These are phyloP conservation scores for Sterrhoptilus dennistouni DNA, from an alignment of 2,113 vertebrate species.

Conservation along the genomic window DNA sequence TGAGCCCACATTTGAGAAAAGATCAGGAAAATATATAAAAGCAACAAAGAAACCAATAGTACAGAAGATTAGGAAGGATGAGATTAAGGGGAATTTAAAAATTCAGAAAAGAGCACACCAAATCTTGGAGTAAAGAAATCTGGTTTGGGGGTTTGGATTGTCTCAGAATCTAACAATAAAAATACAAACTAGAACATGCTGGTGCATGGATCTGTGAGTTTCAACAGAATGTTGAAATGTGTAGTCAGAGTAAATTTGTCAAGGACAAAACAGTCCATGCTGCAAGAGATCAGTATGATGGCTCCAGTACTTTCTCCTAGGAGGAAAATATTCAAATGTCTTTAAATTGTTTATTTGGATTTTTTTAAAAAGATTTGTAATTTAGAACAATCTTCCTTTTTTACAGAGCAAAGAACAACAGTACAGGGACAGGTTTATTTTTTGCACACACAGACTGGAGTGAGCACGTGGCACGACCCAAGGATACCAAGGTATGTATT, in stretches of 20 bases:
- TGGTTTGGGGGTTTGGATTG: neutral
- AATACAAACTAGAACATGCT: neutral
- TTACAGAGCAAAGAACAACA: constrained; percentile 88
- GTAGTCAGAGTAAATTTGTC: neutral
- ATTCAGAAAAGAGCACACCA: neutral
- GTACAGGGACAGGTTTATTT: constrained; percentile 97
- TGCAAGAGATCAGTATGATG: neutral
- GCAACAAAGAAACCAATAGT: constrained; percentile 5
- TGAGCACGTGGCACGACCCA: constrained; percentile 97
- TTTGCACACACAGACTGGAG: constrained; percentile 95
- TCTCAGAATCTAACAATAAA: constrained; percentile 18
- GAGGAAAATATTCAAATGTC: neutral
- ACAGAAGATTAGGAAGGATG: constrained; percentile 21
- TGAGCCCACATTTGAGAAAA: constrained; percentile 22
- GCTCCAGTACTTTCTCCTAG: neutral
- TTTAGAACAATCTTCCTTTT: neutral
- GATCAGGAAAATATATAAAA: constrained; percentile 21
- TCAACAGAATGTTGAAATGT: neutral
- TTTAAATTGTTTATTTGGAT: neutral
- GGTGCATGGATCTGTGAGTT: neutral
- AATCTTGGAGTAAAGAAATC: constrained; percentile 8
- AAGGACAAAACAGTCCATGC: neutral
- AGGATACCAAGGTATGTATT: constrained; percentile 89
- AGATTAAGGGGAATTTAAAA: constrained; percentile 28
- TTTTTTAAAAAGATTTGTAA: neutral